Conservation (phyloP, 2,113 vertebrate species). For the Dendrocopos noguchii region DNA sequence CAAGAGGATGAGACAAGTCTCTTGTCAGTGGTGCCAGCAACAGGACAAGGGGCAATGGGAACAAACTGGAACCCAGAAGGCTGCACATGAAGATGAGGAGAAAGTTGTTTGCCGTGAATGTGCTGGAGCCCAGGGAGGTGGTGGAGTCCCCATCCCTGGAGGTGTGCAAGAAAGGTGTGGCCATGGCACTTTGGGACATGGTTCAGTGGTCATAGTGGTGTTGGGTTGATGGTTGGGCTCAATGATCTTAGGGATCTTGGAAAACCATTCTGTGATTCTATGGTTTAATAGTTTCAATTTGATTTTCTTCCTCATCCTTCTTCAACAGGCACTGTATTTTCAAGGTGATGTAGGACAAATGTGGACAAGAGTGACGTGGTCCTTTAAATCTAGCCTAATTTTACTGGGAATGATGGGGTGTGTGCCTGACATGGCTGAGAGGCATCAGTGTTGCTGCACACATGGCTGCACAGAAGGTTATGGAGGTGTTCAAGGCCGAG, state of each 20-base stretch:
- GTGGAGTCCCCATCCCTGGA: too few relatives aligned
- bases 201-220: too few relatives aligned
- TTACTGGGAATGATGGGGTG: neutral
- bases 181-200: too few relatives aligned
- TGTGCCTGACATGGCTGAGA: neutral
- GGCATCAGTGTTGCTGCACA: neutral
- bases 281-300: neutral
- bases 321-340: neutral
- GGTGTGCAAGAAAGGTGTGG: too few relatives aligned
- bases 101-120: too few relatives aligned
- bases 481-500: neutral
- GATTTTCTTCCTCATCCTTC: neutral
- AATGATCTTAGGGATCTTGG: neutral
- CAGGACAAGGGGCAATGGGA: too few relatives aligned
- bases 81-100: too few relatives aligned
- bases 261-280: neutral
- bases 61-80: too few relatives aligned
- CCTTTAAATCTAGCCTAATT: neutral
- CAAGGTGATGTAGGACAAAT: neutral
- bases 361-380: neutral
- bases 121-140: too few relatives aligned
- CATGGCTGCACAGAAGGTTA: neutral
- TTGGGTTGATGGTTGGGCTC: neutral
- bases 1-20: too few relatives aligned
- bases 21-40: too few relatives aligned